Conservation (phyloP, 2,888 invertebrate genomes). For the Perdita meconis region DNA sequence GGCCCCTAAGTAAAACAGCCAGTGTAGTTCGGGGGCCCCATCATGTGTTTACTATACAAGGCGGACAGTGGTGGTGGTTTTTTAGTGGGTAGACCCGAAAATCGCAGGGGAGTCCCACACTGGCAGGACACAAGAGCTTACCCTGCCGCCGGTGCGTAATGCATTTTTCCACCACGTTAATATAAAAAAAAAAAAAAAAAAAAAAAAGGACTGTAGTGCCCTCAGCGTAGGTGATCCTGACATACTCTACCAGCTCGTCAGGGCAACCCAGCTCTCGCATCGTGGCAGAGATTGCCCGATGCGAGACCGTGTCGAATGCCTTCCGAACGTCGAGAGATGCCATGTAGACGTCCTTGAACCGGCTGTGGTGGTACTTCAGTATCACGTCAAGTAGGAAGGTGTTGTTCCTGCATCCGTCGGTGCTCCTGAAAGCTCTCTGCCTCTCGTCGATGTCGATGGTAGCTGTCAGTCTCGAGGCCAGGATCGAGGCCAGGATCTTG, state of each 20-base stretch:
- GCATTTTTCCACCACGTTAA: too few relatives aligned
- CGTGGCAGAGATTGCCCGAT: not conserved
- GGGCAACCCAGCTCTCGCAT: not conserved
- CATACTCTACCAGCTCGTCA: not conserved
- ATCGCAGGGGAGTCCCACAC: too few relatives aligned
- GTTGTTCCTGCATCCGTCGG: not conserved
- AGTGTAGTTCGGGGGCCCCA: too few relatives aligned
- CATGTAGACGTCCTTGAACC: not conserved
- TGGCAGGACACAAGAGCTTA: too few relatives aligned
- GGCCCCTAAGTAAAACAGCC: too few relatives aligned
- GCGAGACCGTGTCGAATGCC: not conserved
- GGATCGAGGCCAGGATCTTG: constrained; percentile 50
- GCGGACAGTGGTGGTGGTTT: too few relatives aligned
- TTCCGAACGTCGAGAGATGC: not conserved
- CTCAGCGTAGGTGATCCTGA: not conserved
- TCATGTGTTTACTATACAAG: too few relatives aligned
- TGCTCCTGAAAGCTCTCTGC: not conserved
- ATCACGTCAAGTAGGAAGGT: not conserved
- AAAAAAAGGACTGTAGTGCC: too few relatives aligned
- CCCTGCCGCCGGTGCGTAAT: too few relatives aligned
- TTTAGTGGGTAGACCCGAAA: too few relatives aligned
- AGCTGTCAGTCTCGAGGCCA: not conserved
- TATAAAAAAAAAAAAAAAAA: too few relatives aligned
- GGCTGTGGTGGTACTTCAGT: not conserved
- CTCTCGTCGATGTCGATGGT: not conserved